Percentiles rank a stretch among this genome's conserved stretches.
Conservation (phyloP, 2,797 vertebrate genomes). For the Phyllotis vaccarum region DNA sequence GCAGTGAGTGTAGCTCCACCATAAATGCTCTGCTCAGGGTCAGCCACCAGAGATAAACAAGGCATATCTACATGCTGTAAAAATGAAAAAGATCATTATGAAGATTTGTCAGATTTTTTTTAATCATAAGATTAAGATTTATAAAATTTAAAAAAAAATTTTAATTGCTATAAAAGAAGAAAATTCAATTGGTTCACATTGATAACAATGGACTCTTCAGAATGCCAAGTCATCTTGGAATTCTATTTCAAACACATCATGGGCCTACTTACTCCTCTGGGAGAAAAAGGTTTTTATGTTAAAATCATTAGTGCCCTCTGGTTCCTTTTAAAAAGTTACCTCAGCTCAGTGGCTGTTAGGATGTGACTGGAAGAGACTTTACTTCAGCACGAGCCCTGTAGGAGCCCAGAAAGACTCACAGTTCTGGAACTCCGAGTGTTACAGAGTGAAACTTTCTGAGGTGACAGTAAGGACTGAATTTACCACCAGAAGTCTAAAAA, state of each 20-base stretch:
- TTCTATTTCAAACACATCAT: not conserved
- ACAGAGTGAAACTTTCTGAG: constrained; percentile 50
- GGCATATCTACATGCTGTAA: not conserved
- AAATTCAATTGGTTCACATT: constrained; percentile 31
- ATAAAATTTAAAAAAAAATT: no score
- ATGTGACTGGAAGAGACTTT: constrained; percentile 1
- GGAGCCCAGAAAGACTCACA: constrained; percentile 46
- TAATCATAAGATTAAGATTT: not conserved
- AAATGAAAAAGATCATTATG: constrained; percentile 1
- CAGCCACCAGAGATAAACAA: not conserved
- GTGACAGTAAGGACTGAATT: constrained; percentile 18
- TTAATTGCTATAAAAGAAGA: constrained; percentile 30
- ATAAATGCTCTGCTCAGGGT: not conserved
- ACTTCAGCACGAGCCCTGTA: not conserved
- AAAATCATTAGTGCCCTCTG: not conserved
- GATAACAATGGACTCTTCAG: constrained; percentile 38
- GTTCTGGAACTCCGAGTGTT: constrained; percentile 7
- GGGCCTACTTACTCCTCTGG: not conserved
- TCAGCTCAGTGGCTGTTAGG: not conserved
- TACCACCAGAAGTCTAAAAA: constrained; percentile 56
- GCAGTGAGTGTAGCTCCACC: no score
- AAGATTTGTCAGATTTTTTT: constrained; percentile 8
- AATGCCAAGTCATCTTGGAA: constrained; percentile 22
- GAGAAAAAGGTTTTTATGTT: not conserved
- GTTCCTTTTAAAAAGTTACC: constrained; percentile 33